Base-by-base conservation (phyloP, 2,797 vertebrate species). In the Tenualosa ilisha region DNA sequence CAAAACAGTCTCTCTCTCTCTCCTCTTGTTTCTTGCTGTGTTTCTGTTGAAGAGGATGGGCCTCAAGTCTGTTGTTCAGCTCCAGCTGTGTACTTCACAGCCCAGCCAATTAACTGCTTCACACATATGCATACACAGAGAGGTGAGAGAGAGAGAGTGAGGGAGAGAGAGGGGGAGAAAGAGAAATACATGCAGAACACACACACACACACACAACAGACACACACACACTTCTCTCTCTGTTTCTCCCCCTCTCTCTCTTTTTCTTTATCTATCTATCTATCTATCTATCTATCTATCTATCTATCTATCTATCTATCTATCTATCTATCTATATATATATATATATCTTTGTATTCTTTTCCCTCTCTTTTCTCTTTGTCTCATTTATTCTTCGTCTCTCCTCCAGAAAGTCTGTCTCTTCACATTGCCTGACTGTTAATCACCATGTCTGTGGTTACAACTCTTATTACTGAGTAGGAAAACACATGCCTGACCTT, bases 401-500 rank as follows among this genome's bases (percentile, higher is more conserved):
- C 37, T 40, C 15, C 15, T 75, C 68, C 68, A 75, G 17, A 75
- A 75, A 75, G 68, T 75, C 72, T 79, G 72, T 79, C 72, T 72
- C 7, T 26, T 11, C 40, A 20, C 72, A 79, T 79, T 79, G 72
- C 40, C 37, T 83, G 51, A 83, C 82, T 46, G 50, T 46, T 86
- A 79, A 86, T 83, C 63, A 83, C 20, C 13, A 26, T 24, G 75
- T 81, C 82, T 83, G 83, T 26, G 59, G 59, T 75, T 37, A 65
- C 43, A 54, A 22, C 65, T 84, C 75, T 82, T 82, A 20, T 53
- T 82, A 49, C 75, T 84, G n/a, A 81, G 59, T 43, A 82, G 59
- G 84, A 84, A 86, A 81, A 86, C 72, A 63, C 75, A 81, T 61
- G 37, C 65, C 63, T 84, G 83, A 84, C 75, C 75, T 83, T 79